Base-by-base conservation (phyloP, 2,797 vertebrate species). In the Gobionotothen gibberifrons region DNA sequence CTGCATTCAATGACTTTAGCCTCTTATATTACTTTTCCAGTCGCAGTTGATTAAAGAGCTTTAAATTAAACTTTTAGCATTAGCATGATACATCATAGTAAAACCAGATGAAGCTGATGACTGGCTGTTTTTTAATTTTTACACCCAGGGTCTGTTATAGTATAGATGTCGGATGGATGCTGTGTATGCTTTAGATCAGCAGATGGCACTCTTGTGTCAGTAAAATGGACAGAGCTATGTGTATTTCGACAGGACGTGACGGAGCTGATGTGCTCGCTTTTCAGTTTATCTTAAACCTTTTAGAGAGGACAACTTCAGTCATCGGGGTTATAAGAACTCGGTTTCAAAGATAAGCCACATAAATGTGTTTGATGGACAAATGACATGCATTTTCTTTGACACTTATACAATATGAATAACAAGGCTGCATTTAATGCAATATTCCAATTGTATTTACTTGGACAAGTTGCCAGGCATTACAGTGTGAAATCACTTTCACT, bases 201-300 rank as follows among this genome's bases (percentile, higher is more conserved):
- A 95, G 94, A 89, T 92, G 90, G 93, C 90, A 82, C 91, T 93
- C 72, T 90, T 58, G 82, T 42, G 78, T 87, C 87, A 91, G 80
- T 44, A n/a, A 87, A 83, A 42, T 10, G 15, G 49, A 16, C 39
- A 52, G 3, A 36, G 54, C 29, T n/a, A 16, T 9, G 46, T 16
- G 46, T 47, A 21, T 39, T 60, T 36, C 69, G 72, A 79, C 42
- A 3, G 22, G 32, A 59, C 0, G 17, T 36, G 47, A 65, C 47
- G 58, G 39, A 74, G 72, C 47, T 53, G 42, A 74, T 74, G 72
- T 71, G 66, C 82, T 84, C 72, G 60, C 53, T 58, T 83, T 82
- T 78, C 48, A 78, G 69, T 78, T 86, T 62, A 79, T 85, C 69
- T 62, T 36, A 70, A 79, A 63, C 77, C 36, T 54, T 79, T 74